Evolutionary conservation across 1,140 invertebrate genomes (phyloP), one percentile per base, ranked within the genome.

Genomic region (Chironomus tepperi): DNA sequence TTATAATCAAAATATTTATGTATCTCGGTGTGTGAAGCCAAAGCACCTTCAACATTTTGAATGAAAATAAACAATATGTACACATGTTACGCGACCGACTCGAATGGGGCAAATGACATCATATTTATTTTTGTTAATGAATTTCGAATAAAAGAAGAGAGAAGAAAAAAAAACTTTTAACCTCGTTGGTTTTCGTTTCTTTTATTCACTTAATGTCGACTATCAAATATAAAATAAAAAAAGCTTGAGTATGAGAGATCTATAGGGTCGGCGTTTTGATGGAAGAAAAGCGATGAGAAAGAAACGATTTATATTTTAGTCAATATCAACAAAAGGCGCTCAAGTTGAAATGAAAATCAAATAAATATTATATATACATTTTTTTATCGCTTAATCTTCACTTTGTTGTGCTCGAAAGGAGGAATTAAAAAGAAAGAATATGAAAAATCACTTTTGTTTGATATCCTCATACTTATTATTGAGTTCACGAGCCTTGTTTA

Each of bases 101-200:
- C 12, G 43, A 67, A 19, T 18, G 19, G 65, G 65, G 65, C 16
- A 21, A 70, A 70, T 70, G 65, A 70, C 16, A 19, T 70, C 65
- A 70, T 70, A 18, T 70, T 70, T 70, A 70, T 70, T 70, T 70
- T 70, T 21, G 65, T 70, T 70, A 70, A 70, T 70, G 65, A 70
- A 70, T 70, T 70, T 70, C 24, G 24, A 34, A 34, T 34, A 34
- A 34, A 34, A 34, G 24, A 34, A 5, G 5, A 34, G 24, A 34
- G 24, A 34, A 18, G 19, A 70, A 19, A 70, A 67, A 70, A 70
- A 70, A 70, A 70, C 16, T 19, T 19, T 70, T 70, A 70, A 70
- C 65, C 65, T 70, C 65, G 65, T 70, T 70, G 65, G 65, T 70
- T 70, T 70, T 70, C 16, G 16, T 70, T 70, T 70, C 9, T 9